Evolutionary conservation across 2,113 vertebrate species (phyloP), one percentile per base, ranked within the genome.

Genomic region (Paratilapia polleni): DNA sequence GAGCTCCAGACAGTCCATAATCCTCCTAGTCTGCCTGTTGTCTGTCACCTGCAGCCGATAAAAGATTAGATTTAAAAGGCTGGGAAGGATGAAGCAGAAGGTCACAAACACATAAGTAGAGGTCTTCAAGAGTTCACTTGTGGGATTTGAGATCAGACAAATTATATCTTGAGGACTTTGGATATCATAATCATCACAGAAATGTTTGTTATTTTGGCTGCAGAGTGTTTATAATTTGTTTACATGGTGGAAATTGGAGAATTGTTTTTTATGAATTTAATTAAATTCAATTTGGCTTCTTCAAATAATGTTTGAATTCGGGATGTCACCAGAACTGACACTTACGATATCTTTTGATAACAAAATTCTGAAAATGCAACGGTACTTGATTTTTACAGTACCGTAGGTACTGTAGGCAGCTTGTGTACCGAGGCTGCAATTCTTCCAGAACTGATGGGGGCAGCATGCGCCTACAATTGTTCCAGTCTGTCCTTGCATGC

Each of bases 21-120:
- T 95, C 91, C 88, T 86, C 26, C 85, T 87, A 22, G 80, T 88
- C 87, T 91, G 88, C 80, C 92, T 93, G 89, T 87, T 91, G 91
- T 91, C 74, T 90, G 88, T 95, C 93, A 90, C 62, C 83, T 88
- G 38, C 83, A 83, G 83, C 88, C 14, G 58, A 85, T 91, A 52
- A 74, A 84, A 94, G 92, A 92, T 94, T 92, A 93, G 87, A 88
- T 79, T 87, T 74, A 81, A 38, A 61, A 31, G 63, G 17, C 57
- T 63, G 73, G 38, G 15, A 64, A 78, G 24, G 75, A 58, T 64
- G 43, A 61, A n/a, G 24, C 59, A 28, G 68, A 31, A 78, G 63
- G 62, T 52, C 36, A 41, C n/a, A 54, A 75, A 24, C 57, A 31
- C 1, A 19, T 17, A 41, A 77, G 15, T 14, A 36, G 15, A 87